phyloP scores from a whole-genome alignment of 1,140 invertebrate genomes.

The Drosophila erecta region DNA sequence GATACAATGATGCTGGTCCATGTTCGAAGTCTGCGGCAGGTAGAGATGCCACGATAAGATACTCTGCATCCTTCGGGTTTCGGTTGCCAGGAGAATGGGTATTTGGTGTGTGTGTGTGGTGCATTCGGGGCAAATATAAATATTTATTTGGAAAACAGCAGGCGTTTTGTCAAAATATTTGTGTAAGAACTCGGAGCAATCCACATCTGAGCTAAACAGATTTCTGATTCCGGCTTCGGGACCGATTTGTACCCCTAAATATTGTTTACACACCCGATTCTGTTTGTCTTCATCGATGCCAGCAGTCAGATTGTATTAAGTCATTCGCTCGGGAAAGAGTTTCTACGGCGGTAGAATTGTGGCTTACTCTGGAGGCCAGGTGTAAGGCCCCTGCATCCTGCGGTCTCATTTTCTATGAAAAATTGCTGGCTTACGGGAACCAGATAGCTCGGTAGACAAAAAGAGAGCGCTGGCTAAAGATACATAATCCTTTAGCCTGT shows the following conservation, averaged over 20 bases:
- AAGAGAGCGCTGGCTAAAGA: slow-evolving; percentile 12
- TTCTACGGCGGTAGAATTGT: slow-evolving; percentile 5
- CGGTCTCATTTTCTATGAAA: slow-evolving; percentile 44
- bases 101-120: slow-evolving; percentile 36
- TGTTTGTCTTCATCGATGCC: slow-evolving; percentile 67
- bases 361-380: slow-evolving; percentile 27
- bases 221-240: slow-evolving; percentile 57
- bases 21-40: slow-evolving; percentile 58
- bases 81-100: background rate
- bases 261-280: slow-evolving; percentile 69
- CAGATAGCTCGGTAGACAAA: background rate
- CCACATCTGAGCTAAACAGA: slow-evolving; percentile 27
- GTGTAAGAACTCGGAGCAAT: slow-evolving; percentile 59
- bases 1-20: slow-evolving; percentile 48
- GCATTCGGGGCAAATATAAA: slow-evolving; percentile 66
- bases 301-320: slow-evolving; percentile 41
- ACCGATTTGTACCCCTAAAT: slow-evolving; percentile 59
- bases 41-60: slow-evolving; percentile 71
- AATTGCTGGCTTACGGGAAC: slow-evolving; percentile 56
- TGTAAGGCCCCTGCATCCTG: slow-evolving; percentile 29
- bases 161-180: slow-evolving; percentile 83
- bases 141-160: slow-evolving; percentile 82
- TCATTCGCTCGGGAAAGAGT: slow-evolving; percentile 35
- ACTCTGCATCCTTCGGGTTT: slow-evolving; percentile 30
- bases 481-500: slow-evolving; percentile 67